A percentile compares a stretch with the other conserved stretches of the same genome.
Conservation (phyloP, 2,113 vertebrate genomes). For the Lutjanus erythropterus region DNA sequence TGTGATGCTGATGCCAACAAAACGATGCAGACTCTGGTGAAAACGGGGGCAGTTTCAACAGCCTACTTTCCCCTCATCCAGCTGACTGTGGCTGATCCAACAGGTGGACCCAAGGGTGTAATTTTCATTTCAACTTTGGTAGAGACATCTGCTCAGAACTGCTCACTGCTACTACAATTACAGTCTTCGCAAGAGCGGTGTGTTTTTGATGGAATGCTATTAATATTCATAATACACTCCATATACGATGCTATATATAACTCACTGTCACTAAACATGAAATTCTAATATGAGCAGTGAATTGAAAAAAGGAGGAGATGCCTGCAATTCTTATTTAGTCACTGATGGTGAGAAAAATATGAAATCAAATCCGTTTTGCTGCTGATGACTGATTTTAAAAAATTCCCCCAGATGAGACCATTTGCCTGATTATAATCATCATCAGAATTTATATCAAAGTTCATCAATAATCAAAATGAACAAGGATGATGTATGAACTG, state of each 20-base stretch:
- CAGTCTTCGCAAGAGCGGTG: background rate
- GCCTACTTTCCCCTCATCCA: constrained; percentile 5
- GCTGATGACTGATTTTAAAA: background rate
- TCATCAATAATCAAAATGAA: background rate
- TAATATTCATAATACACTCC: background rate
- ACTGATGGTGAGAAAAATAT: background rate
- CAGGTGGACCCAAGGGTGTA: constrained; percentile 17
- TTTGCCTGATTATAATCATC: background rate
- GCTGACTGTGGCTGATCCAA: constrained; percentile 27
- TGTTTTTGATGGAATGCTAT: background rate
- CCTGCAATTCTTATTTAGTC: background rate
- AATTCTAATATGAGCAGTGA: background rate
- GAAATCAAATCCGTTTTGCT: background rate
- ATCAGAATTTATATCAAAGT: background rate
- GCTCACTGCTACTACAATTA: constrained; percentile 8
- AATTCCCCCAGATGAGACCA: background rate
- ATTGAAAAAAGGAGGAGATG: background rate
- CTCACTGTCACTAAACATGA: background rate
- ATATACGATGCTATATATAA: background rate
- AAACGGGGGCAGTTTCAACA: constrained; percentile 17
- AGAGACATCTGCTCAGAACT: constrained; percentile 41
- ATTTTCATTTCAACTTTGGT: constrained; percentile 19
- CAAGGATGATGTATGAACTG: too few species aligned
- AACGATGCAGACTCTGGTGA: background rate
- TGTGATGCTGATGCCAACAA: constrained; percentile 31